Evolutionary conservation across 2,113 vertebrate species (phyloP), one percentile per base, ranked within the genome.

Genomic region (Excalfactoria chinensis): DNA sequence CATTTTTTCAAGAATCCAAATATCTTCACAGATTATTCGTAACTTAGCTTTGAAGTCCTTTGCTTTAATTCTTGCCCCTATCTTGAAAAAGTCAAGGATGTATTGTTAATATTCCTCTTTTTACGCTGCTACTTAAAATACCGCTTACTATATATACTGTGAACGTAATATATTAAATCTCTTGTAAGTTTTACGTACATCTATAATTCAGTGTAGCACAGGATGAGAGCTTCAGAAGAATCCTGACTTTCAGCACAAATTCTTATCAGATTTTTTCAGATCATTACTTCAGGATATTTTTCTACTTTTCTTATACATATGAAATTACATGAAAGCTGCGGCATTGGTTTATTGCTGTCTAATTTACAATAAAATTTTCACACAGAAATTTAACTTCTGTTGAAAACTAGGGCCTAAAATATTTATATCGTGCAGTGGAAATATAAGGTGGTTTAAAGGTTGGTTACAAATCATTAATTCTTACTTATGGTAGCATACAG

Each of bases 61-160:
- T 60, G 21, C 5, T 72, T 85, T 89, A 87, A 66, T 82, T 89
- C 55, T 83, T 75, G 60, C 35, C 90, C 26, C 13, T 89, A 6
- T 82, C 55, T 89, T 84, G 40, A 69, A 92, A 86, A 86, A 72
- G 19, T 32, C 62, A 55, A 1, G 77, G 32, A 48, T 69, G 77
- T 51, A 75, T 55, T 78, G 41, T 79, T 77, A 81, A 69, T 84
- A 67, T 53, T 92, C 26, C 69, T 94, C 43, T 82, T 96, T 84
- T 92, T 89, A 63, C 5, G 18, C 28, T 55, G 5, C 46, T 86
- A 30, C 5, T 53, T 62, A 40, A 53, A 64, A 40, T 41, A 22
- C 17, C 48, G 28, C 58, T 34, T 76, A 62, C 78, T 84, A 21
- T 72, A n/a, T 25, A 11, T 55, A 75, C 49, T 84, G 26, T 51